Conservation (phyloP, 2,888 invertebrate genomes). For the Heteropelma amictum region DNA sequence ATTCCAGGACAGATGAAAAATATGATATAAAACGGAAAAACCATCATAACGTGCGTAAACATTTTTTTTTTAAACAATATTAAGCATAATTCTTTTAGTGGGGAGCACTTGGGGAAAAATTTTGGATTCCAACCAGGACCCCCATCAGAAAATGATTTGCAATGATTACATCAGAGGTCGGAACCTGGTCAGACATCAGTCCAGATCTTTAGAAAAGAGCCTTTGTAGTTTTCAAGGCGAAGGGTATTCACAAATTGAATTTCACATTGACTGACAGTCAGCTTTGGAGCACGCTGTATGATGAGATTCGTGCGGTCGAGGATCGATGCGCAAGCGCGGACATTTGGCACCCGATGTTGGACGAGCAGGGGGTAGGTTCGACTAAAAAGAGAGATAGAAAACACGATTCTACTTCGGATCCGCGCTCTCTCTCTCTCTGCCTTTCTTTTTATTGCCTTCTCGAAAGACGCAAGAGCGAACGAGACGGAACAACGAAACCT, state of each 20-base stretch:
- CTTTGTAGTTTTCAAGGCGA: not conserved
- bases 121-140: too few relatives aligned
- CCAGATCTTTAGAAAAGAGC: too few relatives aligned
- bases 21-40: too few relatives aligned
- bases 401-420: not conserved
- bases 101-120: too few relatives aligned
- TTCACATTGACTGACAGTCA: not conserved
- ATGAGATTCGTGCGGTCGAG: not conserved
- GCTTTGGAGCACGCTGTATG: too few relatives aligned
- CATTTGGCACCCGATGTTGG: not conserved
- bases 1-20: too few relatives aligned
- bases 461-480: constrained; percentile 7
- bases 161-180: too few relatives aligned
- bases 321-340: not conserved
- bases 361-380: not conserved
- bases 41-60: too few relatives aligned
- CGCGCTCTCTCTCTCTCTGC: not conserved
- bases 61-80: too few relatives aligned
- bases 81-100: too few relatives aligned
- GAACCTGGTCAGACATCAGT: too few relatives aligned
- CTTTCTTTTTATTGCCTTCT: not conserved
- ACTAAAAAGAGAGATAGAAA: not conserved
- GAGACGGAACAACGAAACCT: constrained; percentile 3
- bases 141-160: too few relatives aligned
- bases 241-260: not conserved